Evolutionary conservation across 2,888 invertebrate species (phyloP).

Genomic region (Antheraea yamamai): DNA sequence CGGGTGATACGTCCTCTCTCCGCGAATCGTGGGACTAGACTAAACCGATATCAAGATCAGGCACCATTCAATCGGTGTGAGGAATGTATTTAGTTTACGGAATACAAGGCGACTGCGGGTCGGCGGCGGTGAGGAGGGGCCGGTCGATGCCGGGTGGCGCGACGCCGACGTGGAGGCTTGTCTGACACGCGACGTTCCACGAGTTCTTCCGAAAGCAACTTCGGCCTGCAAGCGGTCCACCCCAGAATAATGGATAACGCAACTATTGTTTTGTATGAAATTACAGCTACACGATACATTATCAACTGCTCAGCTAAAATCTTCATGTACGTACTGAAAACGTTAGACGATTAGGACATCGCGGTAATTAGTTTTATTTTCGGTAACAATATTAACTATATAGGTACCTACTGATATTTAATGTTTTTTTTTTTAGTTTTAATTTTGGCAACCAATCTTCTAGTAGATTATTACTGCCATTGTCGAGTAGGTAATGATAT

Average conservation of each 20-base stretch:
- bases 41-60: constrained; percentile 45
- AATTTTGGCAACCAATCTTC: no score
- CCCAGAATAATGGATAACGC: neutral
- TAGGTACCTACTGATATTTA: no score
- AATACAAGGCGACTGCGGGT: constrained; percentile 38
- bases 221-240: neutral
- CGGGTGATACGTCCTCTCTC: constrained; percentile 41
- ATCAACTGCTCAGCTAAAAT: neutral
- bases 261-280: neutral
- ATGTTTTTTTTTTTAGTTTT: no score
- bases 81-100: constrained; percentile 53
- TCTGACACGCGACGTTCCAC: constrained; percentile 74
- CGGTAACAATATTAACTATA: no score
- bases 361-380: no score
- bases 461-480: no score
- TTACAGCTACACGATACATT: neutral
- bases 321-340: neutral
- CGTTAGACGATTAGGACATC: no score
- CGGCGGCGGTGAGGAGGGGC: constrained; percentile 40
- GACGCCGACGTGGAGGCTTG: constrained; percentile 80
- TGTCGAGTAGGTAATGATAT: no score
- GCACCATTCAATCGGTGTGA: constrained; percentile 38
- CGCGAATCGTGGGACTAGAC: constrained; percentile 48
- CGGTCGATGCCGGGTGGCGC: constrained; percentile 67
- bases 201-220: constrained; percentile 39